Percentiles rank a stretch among this genome's conserved stretches.
These are phyloP conservation scores for Hipparchia sbordonii DNA, from an alignment of 2,888 invertebrate genomes.

Conservation along the genomic window DNA sequence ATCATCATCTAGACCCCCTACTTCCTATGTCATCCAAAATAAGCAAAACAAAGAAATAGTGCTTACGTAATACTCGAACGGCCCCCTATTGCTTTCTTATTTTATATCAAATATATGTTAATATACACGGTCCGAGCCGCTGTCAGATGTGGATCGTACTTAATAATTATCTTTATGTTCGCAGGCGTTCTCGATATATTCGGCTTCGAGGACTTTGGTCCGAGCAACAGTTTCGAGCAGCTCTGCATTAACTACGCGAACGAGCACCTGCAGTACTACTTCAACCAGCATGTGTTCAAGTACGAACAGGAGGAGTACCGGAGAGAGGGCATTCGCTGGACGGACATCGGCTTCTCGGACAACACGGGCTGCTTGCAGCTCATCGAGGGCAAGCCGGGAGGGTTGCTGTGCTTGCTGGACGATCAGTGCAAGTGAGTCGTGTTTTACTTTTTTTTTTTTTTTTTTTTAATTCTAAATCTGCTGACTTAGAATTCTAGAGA, in stretches of 20 bases:
- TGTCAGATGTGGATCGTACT: too few relatives aligned
- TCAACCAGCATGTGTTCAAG: conserved; percentile 99
- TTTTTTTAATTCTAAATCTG: too few relatives aligned
- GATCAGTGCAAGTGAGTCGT: conserved; percentile 96
- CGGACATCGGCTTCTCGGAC: conserved; percentile 97
- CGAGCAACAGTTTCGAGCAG: conserved; percentile 96
- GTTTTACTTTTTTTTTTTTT: background rate
- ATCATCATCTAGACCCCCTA: too few relatives aligned
- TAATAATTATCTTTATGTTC: background rate
- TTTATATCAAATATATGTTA: too few relatives aligned
- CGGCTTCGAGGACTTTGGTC: conserved; percentile 97
- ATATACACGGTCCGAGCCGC: too few relatives aligned
- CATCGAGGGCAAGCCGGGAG: conserved; percentile 95
- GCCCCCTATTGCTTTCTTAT: too few relatives aligned
- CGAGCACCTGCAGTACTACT: conserved; percentile 98
- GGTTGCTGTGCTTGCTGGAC: conserved; percentile 94
- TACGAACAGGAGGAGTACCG: conserved; percentile 98
- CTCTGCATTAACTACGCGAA: conserved; percentile 99
- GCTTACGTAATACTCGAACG: too few relatives aligned
- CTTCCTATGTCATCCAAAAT: too few relatives aligned
- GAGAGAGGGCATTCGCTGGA: conserved; percentile 96
- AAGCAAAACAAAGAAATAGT: too few relatives aligned
- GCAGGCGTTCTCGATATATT: conserved; percentile 96
- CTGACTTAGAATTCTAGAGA: too few relatives aligned
- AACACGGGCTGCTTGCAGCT: conserved; percentile 97